phyloP scores from a whole-genome alignment of 2,797 vertebrate species.

The Mus minutoides region DNA sequence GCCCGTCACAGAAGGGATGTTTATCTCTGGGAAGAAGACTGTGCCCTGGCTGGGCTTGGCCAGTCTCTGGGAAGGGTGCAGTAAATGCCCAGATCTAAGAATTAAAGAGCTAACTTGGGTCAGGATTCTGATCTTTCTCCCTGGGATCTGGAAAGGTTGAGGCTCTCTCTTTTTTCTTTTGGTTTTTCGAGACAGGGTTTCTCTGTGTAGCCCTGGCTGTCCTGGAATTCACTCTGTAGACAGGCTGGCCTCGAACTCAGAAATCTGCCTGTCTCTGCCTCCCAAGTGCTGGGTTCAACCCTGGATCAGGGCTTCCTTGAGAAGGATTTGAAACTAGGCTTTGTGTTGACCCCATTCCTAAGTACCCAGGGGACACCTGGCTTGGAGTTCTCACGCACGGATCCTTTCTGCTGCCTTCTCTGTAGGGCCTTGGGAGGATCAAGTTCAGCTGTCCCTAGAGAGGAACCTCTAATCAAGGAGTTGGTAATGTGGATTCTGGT shows the following conservation, averaged over 20 bases:
- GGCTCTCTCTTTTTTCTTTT: no score
- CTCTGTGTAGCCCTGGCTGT: no score
- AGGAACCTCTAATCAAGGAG: not conserved
- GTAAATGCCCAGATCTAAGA: not conserved
- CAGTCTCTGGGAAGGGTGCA: not conserved
- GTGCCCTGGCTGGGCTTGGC: not conserved
- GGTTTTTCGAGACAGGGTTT: no score
- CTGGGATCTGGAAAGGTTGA: no score
- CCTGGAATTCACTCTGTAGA: no score
- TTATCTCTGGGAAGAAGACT: slow-evolving; percentile 49
- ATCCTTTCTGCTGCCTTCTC: not conserved
- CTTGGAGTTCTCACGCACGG: not conserved
- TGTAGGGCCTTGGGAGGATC: not conserved
- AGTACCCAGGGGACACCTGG: not conserved
- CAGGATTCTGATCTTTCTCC: not conserved
- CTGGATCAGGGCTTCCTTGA: not conserved
- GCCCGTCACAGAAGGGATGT: not conserved
- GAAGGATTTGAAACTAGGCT: not conserved
- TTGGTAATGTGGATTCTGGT: not conserved
- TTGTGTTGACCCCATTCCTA: not conserved
- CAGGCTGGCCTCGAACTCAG: no score
- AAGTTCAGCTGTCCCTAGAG: not conserved
- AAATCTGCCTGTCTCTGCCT: no score
- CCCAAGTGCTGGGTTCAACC: no score
- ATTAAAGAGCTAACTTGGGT: not conserved